Percentiles rank a stretch among this genome's conserved stretches.
Evolutionary conservation across 2,797 vertebrate genomes (phyloP).

Genomic region (Semotilus atromaculatus): DNA sequence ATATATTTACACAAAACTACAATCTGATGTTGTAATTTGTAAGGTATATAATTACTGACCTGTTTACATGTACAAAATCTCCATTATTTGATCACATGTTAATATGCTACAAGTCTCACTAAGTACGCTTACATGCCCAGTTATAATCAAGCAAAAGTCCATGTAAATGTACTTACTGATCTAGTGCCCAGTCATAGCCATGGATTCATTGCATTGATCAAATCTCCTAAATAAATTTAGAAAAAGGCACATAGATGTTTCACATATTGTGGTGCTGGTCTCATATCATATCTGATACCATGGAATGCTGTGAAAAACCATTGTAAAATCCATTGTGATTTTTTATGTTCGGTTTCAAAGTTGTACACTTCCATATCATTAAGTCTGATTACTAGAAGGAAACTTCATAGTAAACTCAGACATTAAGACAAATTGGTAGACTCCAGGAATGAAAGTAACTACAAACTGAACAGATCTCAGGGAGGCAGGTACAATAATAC

Average conservation of each 20-base stretch:
- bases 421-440: background rate
- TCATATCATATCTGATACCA: background rate
- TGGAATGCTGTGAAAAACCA: constrained; percentile 6
- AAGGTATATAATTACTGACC: background rate
- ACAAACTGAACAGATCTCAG: constrained; percentile 17
- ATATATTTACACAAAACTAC: constrained; percentile 20
- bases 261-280: constrained; percentile 60
- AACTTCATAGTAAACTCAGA: constrained; percentile 17
- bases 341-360: background rate
- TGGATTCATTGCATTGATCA: constrained; percentile 4
- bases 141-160: background rate
- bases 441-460: constrained; percentile 17
- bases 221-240: constrained; percentile 21
- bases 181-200: background rate
- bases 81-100: background rate
- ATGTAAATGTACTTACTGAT: constrained; percentile 25
- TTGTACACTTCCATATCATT: constrained; percentile 9
- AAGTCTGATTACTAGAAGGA: background rate
- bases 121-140: background rate
- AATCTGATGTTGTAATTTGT: background rate
- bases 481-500: constrained; percentile 48
- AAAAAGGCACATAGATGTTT: constrained; percentile 61
- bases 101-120: constrained; percentile 23
- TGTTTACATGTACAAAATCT: constrained; percentile 17
- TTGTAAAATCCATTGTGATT: background rate